Percentiles rank a stretch among this genome's conserved stretches.
phyloP scores from a whole-genome alignment of 2,797 vertebrate genomes.

The Urosaurus nigricauda region DNA sequence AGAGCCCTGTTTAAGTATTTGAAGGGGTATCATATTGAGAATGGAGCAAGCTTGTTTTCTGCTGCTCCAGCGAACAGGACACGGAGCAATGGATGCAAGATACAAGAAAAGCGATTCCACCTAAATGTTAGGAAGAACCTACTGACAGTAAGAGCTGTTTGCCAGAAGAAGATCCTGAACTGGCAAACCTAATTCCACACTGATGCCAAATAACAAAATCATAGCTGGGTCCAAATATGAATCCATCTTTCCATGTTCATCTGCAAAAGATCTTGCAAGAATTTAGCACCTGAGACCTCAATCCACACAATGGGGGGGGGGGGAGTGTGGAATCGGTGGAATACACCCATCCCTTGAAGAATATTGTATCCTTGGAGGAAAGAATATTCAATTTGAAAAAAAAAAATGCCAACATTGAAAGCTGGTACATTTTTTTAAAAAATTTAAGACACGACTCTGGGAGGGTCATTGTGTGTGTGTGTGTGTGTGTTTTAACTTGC shows the following conservation, averaged over 20 bases:
- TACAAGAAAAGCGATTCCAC: too few species aligned
- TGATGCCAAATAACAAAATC: neutral
- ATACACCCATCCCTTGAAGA: too few species aligned
- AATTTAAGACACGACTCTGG: too few species aligned
- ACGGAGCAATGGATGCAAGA: too few species aligned
- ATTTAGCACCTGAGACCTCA: neutral
- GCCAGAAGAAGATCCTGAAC: too few species aligned
- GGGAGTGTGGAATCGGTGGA: neutral
- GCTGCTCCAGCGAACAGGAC: too few species aligned
- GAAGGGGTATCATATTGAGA: too few species aligned
- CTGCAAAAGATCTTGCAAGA: neutral
- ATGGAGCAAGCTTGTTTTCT: too few species aligned
- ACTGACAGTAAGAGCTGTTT: too few species aligned
- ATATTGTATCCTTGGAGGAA: neutral
- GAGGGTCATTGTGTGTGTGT: conserved; percentile 52
- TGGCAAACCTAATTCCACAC: neutral
- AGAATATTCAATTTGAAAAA: neutral
- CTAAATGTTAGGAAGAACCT: too few species aligned
- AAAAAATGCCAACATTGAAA: neutral
- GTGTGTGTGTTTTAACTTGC: conserved; percentile 50
- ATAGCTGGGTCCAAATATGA: neutral
- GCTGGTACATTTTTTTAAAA: too few species aligned
- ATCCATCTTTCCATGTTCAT: neutral
- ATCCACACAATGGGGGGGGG: neutral
- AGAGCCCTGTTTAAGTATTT: too few species aligned